A percentile compares a stretch with the other conserved stretches of the same genome.
Evolutionary conservation across 2,797 vertebrate genomes (phyloP).

Genomic region (Hirundo rustica): DNA sequence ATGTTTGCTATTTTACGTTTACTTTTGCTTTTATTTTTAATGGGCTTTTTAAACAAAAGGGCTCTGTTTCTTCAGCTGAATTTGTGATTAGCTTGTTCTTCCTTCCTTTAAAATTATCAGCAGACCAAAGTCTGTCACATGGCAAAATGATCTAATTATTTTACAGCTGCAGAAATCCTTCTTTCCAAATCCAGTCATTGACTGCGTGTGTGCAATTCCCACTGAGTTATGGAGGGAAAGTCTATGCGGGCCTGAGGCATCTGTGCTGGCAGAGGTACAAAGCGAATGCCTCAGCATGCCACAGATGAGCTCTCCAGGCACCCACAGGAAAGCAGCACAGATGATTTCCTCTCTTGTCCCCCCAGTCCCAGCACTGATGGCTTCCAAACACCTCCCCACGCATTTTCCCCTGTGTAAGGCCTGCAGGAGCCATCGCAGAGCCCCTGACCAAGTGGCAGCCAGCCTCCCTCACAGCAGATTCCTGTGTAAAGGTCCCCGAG

Average conservation of each 20-base stretch:
- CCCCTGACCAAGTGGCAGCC: background rate
- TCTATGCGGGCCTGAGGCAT: constrained; percentile 14
- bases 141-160: background rate
- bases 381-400: background rate
- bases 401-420: background rate
- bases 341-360: background rate
- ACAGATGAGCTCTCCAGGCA: background rate
- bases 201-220: background rate
- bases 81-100: constrained; percentile 1
- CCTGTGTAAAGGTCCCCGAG: background rate
- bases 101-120: background rate
- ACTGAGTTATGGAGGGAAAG: background rate
- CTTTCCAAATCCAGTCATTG: constrained; percentile 7
- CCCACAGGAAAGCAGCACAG: background rate
- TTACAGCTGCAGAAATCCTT: background rate
- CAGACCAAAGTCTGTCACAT: background rate
- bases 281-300: background rate
- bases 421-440: background rate
- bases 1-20: background rate
- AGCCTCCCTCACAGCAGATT: background rate
- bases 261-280: background rate
- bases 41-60: background rate
- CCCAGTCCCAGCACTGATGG: background rate
- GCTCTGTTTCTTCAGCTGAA: background rate
- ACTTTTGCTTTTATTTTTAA: constrained; percentile 2